Evolutionary conservation across 53 echinoderm and acorn worm species (phyloP).

Genomic region (Mesocentrotus franciscanus): DNA sequence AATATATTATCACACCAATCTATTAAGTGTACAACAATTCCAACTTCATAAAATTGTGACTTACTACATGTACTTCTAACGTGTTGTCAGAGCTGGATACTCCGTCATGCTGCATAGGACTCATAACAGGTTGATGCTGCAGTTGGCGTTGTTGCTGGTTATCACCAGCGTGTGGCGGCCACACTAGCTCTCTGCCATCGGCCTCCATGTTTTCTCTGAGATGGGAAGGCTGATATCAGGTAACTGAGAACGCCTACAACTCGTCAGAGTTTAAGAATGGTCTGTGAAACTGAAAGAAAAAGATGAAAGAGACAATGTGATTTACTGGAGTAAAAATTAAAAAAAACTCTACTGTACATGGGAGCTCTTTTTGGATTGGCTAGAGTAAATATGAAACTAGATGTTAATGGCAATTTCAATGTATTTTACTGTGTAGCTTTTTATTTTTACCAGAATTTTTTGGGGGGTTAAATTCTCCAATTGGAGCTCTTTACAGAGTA

Average conservation of each 20-base stretch:
- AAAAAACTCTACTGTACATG: background rate
- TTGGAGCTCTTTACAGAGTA: too few species aligned
- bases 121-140: constrained; percentile 57
- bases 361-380: background rate
- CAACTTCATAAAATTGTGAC: background rate
- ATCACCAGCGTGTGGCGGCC: constrained; percentile 85
- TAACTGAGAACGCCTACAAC: background rate
- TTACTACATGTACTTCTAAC: constrained; percentile 57
- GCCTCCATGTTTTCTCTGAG: constrained; percentile 74
- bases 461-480: too few species aligned
- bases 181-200: constrained; percentile 88
- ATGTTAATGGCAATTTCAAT: too few species aligned
- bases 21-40: too few species aligned
- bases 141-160: constrained; percentile 51
- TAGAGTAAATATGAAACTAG: too few species aligned
- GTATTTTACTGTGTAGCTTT: too few species aligned
- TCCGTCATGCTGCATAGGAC: constrained; percentile 90
- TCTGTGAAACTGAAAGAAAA: background rate
- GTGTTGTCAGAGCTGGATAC: constrained; percentile 93
- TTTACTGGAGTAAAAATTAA: too few species aligned
- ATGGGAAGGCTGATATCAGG: background rate
- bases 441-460: too few species aligned
- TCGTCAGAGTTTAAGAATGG: background rate
- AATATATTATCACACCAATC: too few species aligned
- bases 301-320: too few species aligned